Conservation (phyloP, 1,140 invertebrate genomes). For the Chionoecetes opilio region DNA sequence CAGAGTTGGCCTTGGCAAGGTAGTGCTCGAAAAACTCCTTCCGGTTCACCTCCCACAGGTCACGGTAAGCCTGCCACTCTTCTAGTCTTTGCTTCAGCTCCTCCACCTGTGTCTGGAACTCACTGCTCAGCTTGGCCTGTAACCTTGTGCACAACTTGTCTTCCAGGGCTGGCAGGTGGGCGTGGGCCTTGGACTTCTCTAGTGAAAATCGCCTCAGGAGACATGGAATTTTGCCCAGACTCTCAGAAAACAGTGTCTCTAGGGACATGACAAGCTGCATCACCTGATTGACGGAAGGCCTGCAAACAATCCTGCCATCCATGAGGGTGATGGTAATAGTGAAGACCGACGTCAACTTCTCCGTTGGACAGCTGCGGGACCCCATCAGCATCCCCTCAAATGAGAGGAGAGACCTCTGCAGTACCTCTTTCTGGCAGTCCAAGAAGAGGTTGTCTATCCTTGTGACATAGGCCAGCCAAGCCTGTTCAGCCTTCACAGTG, state of each 20-base stretch:
- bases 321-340: slow-evolving; percentile 62
- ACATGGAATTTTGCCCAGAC: slow-evolving; percentile 74
- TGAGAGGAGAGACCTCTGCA: slow-evolving; percentile 72
- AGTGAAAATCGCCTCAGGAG: slow-evolving; percentile 69
- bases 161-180: slow-evolving; percentile 59
- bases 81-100: slow-evolving; percentile 63
- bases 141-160: slow-evolving; percentile 61
- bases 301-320: slow-evolving; percentile 68
- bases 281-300: slow-evolving; percentile 68
- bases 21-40: slow-evolving; percentile 65
- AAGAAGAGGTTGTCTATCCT: slow-evolving; percentile 77
- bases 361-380: slow-evolving; percentile 60
- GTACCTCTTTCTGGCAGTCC: slow-evolving; percentile 75
- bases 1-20: slow-evolving; percentile 63
- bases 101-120: slow-evolving; percentile 71
- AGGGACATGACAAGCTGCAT: slow-evolving; percentile 63
- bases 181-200: slow-evolving; percentile 71
- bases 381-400: slow-evolving; percentile 78
- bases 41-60: slow-evolving; percentile 57
- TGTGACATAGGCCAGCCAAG: slow-evolving; percentile 72
- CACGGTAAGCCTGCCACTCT: slow-evolving; percentile 68
- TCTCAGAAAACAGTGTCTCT: slow-evolving; percentile 68
- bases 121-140: slow-evolving; percentile 65
- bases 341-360: slow-evolving; percentile 70
- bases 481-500: slow-evolving; percentile 38